These are phyloP conservation scores for Lytechinus variegatus DNA, from an alignment of 35 echinoderm and acorn worm species.

Conservation along the genomic window DNA sequence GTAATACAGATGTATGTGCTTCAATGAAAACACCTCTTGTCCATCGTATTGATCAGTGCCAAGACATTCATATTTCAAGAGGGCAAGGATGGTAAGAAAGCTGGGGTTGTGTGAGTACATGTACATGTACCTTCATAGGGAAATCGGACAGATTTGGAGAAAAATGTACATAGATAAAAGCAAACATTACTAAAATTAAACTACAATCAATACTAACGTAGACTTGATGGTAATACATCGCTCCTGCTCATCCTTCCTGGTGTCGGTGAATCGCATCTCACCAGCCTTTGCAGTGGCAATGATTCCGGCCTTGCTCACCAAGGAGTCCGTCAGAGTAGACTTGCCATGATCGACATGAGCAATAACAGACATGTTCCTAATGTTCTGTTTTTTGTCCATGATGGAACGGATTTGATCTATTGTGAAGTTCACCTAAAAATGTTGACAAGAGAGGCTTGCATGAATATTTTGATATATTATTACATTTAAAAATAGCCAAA, in stretches of 20 bases:
- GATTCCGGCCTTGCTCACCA: slow-evolving; percentile 97
- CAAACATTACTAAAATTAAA: background rate
- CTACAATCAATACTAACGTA: slow-evolving; percentile 74
- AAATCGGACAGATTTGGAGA: background rate
- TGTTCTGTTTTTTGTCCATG: slow-evolving; percentile 98
- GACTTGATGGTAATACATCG: slow-evolving; percentile 99
- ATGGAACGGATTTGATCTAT: slow-evolving; percentile 93
- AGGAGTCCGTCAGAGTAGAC: slow-evolving; percentile 95
- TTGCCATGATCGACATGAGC: slow-evolving; percentile 99
- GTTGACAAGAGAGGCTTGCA: too few relatives aligned
- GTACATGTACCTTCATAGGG: too few relatives aligned
- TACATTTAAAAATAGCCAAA: too few relatives aligned
- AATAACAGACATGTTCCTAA: slow-evolving; percentile 98
- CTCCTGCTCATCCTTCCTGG: slow-evolving; percentile 95
- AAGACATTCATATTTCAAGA: too few relatives aligned
- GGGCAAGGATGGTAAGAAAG: too few relatives aligned
- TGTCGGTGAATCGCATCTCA: slow-evolving; percentile 93
- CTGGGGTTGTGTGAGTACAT: too few relatives aligned
- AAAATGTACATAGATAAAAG: background rate
- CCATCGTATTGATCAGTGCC: too few relatives aligned
- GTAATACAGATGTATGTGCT: too few relatives aligned
- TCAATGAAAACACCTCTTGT: too few relatives aligned
- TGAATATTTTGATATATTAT: too few relatives aligned
- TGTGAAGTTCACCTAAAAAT: slow-evolving; percentile 90
- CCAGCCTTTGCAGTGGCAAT: slow-evolving; percentile 78